Evolutionary conservation across 2,113 vertebrate genomes (phyloP), one percentile per base, ranked within the genome.

Genomic region (Ifrita kowaldi): DNA sequence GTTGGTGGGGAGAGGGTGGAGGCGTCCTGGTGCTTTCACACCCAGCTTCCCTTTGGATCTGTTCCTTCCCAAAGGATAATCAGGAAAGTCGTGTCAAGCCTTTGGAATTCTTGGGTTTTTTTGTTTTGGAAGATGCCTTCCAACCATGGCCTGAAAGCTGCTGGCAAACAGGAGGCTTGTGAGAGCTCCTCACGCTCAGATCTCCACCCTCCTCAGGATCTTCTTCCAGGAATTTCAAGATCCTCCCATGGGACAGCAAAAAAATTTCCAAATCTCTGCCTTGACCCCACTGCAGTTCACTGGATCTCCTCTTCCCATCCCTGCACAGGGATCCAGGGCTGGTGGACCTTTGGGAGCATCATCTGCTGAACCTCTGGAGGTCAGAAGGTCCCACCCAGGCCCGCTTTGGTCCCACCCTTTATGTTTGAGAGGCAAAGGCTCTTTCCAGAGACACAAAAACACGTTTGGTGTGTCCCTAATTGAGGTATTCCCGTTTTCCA

Each of bases 381-480:
- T 1, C 17, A 46, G 30, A 42, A 64, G 6, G 14, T 79, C 35
- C 50, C 24, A 35, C 9, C 28, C 63, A 84, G 35, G 44, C 10
- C 26, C 4, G 6, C 19, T 28, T 16, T 12, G 9, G 5, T 0
- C n/a, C n/a, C n/a, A 9, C 13, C 3, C 19, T 60, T 81, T 17
- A 7, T 24, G 4, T 35, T 32, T 75, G 42, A 65, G 56, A 32
- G 11, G 26, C 4, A 26, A 16, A 5, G 7, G 39, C 28, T 32
- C 39, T 84, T 78, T 69, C 14, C 55, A 59, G 52, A 83, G 37
- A 41, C 4, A 35, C 16, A 30, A 33, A 75, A 39, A 9, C 7
- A 9, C 0, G 0, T 42, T 52, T 41, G 27, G 23, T 13, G 7
- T 20, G 16, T n/a, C 52, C 37, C 41, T 14, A 22, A 11, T 0